A percentile compares a stretch with the other conserved stretches of the same genome.
These are phyloP conservation scores for Plebejus anna DNA, from an alignment of 2,888 invertebrate species.

Conservation along the genomic window DNA sequence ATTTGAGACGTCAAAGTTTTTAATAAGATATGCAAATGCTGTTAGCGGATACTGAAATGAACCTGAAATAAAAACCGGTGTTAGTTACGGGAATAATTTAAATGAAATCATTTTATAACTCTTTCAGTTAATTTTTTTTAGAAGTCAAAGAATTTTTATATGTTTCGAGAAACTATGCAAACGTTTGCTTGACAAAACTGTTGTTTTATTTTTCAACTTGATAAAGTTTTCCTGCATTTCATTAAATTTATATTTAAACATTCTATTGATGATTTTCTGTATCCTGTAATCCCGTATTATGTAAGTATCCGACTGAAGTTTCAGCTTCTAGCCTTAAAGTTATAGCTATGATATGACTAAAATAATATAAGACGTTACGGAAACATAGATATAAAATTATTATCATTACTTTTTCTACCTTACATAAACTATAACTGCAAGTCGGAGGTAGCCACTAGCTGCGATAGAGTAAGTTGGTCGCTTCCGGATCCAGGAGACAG, in stretches of 20 bases:
- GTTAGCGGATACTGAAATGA: constrained; percentile 27
- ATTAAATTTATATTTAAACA: neutral
- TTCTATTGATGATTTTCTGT: neutral
- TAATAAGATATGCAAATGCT: constrained; percentile 77
- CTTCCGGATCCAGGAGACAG: constrained; percentile 1
- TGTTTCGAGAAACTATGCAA: neutral
- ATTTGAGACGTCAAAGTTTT: constrained; percentile 69
- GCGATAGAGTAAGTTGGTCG: neutral
- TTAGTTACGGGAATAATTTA: neutral
- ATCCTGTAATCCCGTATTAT: no score
- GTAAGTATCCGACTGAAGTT: no score
- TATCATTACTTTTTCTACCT: neutral
- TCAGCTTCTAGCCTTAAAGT: no score
- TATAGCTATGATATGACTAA: no score
- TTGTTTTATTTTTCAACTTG: neutral
- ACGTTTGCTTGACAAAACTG: neutral
- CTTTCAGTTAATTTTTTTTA: neutral
- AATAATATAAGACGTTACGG: no score
- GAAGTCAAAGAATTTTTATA: neutral
- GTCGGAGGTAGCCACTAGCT: neutral
- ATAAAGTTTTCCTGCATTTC: neutral
- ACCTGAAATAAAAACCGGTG: constrained; percentile 10
- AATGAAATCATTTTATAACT: neutral
- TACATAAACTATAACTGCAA: neutral
- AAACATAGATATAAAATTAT: neutral